Conservation (phyloP, 1,140 invertebrate species). For the Drosophila repleta region DNA sequence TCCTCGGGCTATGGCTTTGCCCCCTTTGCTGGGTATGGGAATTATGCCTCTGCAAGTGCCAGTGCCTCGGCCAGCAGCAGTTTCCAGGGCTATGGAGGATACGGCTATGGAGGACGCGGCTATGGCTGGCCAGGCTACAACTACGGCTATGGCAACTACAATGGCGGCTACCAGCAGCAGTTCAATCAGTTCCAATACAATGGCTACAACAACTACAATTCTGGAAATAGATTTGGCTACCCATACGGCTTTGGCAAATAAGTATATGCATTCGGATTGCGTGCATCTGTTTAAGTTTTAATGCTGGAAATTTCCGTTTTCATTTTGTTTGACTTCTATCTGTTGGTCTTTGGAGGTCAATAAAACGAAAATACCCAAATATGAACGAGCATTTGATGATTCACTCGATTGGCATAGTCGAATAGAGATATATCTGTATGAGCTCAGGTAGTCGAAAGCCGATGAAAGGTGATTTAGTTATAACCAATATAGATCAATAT, state of each 20-base stretch:
- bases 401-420: slow-evolving; percentile 35
- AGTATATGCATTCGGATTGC: slow-evolving; percentile 22
- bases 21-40: slow-evolving; percentile 58
- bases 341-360: slow-evolving; percentile 74
- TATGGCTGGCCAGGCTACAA: slow-evolving; percentile 49
- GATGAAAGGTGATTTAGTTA: not conserved
- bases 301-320: slow-evolving; percentile 60
- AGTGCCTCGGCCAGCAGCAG: slow-evolving; percentile 54
- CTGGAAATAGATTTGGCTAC: slow-evolving; percentile 44
- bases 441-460: not conserved
- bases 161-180: slow-evolving; percentile 60
- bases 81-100: slow-evolving; percentile 53
- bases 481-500: too few relatives aligned
- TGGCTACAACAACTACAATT: slow-evolving; percentile 57
- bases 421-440: not conserved
- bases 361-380: slow-evolving; percentile 73
- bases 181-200: slow-evolving; percentile 55
- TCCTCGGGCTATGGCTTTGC: slow-evolving; percentile 57
- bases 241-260: slow-evolving; percentile 64
- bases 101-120: slow-evolving; percentile 31
- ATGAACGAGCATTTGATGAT: slow-evolving; percentile 39
- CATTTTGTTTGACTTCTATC: slow-evolving; percentile 68
- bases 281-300: slow-evolving; percentile 25
- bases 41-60: slow-evolving; percentile 34
- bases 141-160: slow-evolving; percentile 47